Base-by-base conservation (phyloP, 2,888 invertebrate species). In the Volucella zonaria region DNA sequence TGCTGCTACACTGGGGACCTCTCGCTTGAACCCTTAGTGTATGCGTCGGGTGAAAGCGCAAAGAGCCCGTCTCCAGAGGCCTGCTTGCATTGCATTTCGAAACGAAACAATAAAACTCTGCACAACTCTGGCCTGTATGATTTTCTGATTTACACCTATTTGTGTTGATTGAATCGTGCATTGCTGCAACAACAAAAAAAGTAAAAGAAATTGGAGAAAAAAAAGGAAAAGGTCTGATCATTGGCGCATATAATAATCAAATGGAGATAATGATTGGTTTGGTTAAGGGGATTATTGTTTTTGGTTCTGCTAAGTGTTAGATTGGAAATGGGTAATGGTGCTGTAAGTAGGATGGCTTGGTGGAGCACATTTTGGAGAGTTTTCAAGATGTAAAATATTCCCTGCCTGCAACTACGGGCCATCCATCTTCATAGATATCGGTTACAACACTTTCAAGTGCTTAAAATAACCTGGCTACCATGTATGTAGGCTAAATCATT, bases 191-290 rank as follows among this genome's bases (percentile, higher is more conserved):
- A 31, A 31, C 3, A 31, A 31, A 31, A 23, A 2, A 23, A 23
- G 2, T 23, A 23, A 4, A 18, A 31, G 31, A 31, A 31, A 31
- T 6, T 31, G 31, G 6, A 31, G 31, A 31, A 31, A 31, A 31
- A 23, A 31, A 31, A 4, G 31, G 31, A 85, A 81, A 73, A 58
- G 76, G 75, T 62, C 23, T 52, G 71, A 67, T 85, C 73, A 85
- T 85, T 85, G 85, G 85, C 81, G 85, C 85, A 85, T 85, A 85
- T 85, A 85, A 85, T 85, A 85, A 85, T 85, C 85, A 73, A 85
- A 85, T 77, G 51, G 81, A 67, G 67, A 73, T 81, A 85, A 85
- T 85, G 85, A 85, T 76, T 81, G 76, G 83, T 80, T 80, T 49
- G 56, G 64, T 42, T 85, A 68, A 10, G 75, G 9, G 56, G 43